Evolutionary conservation across 1,140 invertebrate species (phyloP).

Genomic region (Samia ricini): DNA sequence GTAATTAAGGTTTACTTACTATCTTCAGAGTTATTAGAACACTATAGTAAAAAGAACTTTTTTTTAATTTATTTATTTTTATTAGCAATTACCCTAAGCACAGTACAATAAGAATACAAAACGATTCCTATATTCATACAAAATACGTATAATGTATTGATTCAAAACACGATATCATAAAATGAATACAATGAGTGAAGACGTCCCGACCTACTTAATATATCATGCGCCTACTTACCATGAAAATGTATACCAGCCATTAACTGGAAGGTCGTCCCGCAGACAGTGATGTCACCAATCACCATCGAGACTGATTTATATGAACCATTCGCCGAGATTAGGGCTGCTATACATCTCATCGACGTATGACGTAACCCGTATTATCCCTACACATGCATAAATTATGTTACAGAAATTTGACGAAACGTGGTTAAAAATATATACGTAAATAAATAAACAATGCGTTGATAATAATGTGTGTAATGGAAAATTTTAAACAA

Average conservation of each 20-base stretch:
- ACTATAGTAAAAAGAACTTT: too few species aligned
- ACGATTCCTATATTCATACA: neutral
- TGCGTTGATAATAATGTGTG: too few species aligned
- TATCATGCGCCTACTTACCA: slow-evolving; percentile 29
- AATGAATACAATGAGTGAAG: slow-evolving; percentile 28
- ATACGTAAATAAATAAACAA: too few species aligned
- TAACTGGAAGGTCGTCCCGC: slow-evolving; percentile 54
- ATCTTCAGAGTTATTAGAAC: too few species aligned
- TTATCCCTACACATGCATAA: too few species aligned
- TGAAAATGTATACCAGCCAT: slow-evolving; percentile 55
- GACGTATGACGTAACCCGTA: neutral
- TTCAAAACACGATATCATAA: slow-evolving; percentile 30
- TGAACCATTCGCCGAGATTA: slow-evolving; percentile 56
- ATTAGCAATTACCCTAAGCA: neutral
- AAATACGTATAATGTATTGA: slow-evolving; percentile 2
- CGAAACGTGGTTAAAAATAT: too few species aligned
- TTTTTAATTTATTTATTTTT: too few species aligned
- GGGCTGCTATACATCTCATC: slow-evolving; percentile 26
- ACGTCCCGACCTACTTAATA: slow-evolving; percentile 20
- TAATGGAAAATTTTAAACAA: too few species aligned
- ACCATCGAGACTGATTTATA: slow-evolving; percentile 58
- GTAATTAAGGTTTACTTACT: too few species aligned
- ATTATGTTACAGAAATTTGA: too few species aligned
- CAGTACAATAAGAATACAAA: neutral
- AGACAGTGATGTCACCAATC: slow-evolving; percentile 65